Percentiles rank a stretch among this genome's conserved stretches.
Conservation (phyloP, 1,140 invertebrate genomes). For the Aphis gossypii region DNA sequence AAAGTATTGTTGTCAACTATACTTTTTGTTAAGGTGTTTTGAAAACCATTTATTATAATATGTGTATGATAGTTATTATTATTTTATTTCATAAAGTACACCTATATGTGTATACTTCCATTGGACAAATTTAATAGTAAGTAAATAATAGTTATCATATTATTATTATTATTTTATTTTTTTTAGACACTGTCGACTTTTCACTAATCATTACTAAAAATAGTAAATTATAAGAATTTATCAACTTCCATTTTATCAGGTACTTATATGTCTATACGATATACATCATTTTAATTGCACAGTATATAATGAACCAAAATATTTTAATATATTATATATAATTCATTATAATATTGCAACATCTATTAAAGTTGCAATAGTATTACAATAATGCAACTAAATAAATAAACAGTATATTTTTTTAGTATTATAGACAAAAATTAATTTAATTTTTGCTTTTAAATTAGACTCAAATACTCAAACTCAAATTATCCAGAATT, state of each 20-base stretch:
- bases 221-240: background rate
- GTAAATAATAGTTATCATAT: background rate
- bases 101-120: background rate
- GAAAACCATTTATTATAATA: background rate
- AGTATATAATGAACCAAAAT: background rate
- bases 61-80: background rate
- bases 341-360: background rate
- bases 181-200: background rate
- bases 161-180: background rate
- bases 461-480: background rate
- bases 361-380: background rate
- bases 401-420: background rate
- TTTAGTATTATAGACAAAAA: background rate
- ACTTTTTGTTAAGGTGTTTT: background rate
- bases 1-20: conserved; percentile 27
- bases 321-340: background rate
- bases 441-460: background rate
- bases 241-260: background rate
- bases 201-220: background rate
- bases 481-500: background rate
- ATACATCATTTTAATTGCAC: background rate
- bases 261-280: background rate
- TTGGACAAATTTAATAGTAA: background rate
- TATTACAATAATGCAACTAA: background rate
- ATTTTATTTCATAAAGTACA: background rate